Base-by-base conservation (phyloP, 1,140 invertebrate species). In the Trichogramma pretiosum region DNA sequence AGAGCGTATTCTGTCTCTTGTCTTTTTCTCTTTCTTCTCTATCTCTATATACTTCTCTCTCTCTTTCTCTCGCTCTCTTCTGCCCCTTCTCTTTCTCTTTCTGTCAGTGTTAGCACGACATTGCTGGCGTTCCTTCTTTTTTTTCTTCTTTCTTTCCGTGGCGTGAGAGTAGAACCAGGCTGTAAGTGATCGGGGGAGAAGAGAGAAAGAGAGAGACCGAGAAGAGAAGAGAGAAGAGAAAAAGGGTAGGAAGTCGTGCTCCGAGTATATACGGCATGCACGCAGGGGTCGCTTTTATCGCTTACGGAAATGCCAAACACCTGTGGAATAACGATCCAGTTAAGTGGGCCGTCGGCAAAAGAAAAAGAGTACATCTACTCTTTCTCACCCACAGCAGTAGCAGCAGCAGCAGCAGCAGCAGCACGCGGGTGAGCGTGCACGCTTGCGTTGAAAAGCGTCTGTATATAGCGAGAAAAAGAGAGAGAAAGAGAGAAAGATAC, bases 221-320 rank as follows among this genome's bases (percentile, higher is more conserved):
- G 54, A n/a, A n/a, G n/a, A n/a, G n/a, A n/a, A n/a, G n/a, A n/a
- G n/a, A n/a, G n/a, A n/a, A n/a, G n/a, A 57, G 57, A 57, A 58
- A 59, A 58, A 56, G 57, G 57, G 58, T 58, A 59, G 61, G 57
- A 62, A 59, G 62, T 62, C 58, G 56, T n/a, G n/a, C n/a, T n/a
- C n/a, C n/a, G n/a, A n/a, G n/a, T n/a, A n/a, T n/a, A n/a, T n/a
- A n/a, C n/a, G n/a, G n/a, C n/a, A n/a, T n/a, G n/a, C n/a, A n/a
- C n/a, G 53, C 53, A 57, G 65, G 65, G 63, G 60, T 65, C 55
- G 66, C 63, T 67, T 70, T 68, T 67, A 67, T 69, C 67, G 67
- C 64, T 69, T 62, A 70, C 66, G 65, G 66, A 68, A 71, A 67
- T 68, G 65, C 65, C 68, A 71, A 68, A 71, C 68, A 71, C 68